Conservation (phyloP, 2,888 invertebrate genomes). For the Ptilodon capucinus region DNA sequence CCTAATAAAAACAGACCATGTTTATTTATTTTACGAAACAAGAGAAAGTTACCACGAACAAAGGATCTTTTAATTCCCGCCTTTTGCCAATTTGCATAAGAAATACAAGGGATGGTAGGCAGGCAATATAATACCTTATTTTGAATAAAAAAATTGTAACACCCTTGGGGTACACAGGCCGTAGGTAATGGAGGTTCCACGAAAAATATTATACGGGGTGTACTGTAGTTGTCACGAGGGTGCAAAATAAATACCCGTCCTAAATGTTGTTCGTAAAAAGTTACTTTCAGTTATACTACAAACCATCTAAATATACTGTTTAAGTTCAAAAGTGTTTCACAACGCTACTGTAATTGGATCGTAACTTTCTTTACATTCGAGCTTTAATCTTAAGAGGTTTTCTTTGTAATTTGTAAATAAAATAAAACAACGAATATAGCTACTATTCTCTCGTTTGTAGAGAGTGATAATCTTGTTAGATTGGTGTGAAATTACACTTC, state of each 20-base stretch:
- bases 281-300: too few relatives aligned
- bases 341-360: too few relatives aligned
- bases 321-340: too few relatives aligned
- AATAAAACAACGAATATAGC: too few relatives aligned
- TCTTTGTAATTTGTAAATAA: too few relatives aligned
- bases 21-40: constrained; percentile 4
- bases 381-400: too few relatives aligned
- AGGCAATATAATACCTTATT: constrained; percentile 22
- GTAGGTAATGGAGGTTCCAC: constrained; percentile 17
- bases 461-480: too few relatives aligned
- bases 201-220: constrained; percentile 33
- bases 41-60: constrained; percentile 17
- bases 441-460: too few relatives aligned
- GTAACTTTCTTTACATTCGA: too few relatives aligned
- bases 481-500: too few relatives aligned
- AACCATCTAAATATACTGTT: too few relatives aligned
- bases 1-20: too few relatives aligned
- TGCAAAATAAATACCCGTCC: constrained; percentile 17
- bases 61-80: constrained; percentile 28
- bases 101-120: constrained; percentile 24
- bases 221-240: constrained; percentile 16
- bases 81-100: constrained; percentile 38
- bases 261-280: background rate
- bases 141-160: constrained; percentile 23
- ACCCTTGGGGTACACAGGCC: constrained; percentile 14